Evolutionary conservation across 2,797 vertebrate species (phyloP), one percentile per base, ranked within the genome.

Genomic region (Sebastes steindachneri): DNA sequence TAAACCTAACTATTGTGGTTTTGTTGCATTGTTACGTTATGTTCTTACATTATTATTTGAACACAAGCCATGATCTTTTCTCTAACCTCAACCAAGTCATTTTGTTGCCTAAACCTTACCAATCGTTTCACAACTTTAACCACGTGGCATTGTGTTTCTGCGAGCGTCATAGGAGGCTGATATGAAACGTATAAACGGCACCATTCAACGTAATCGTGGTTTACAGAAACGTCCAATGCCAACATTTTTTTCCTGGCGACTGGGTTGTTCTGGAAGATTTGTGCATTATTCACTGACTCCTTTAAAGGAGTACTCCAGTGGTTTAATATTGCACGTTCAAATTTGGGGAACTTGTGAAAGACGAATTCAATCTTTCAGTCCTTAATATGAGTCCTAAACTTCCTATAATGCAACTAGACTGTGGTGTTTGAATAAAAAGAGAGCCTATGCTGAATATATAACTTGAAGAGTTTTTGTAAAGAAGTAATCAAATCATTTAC

Each of bases 171-270:
- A 45, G 0, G 41, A 45, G 14, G 41, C 41, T 45, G 0, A 45
- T 45, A 45, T 15, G 41, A 17, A 45, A 45, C 3, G 41, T 45
- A 17, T 45, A 45, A 45, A 45, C 37, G 0, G 0, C 14, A 0
- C 14, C 0, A 15, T 45, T 45, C 6, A 17, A 45, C 41, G 41
- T 45, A 0, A 0, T 0, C 41, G 14, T 0, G 41, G 41, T 45
- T 45, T 45, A 1, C 41, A 45, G 41, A 45, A 45, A 45, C 41
- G 0, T 45, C 41, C 41, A 45, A 45, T 45, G 5, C 37, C 37
- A 15, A 12, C 1, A 33, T 33, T 33, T 33, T 33, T 33, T 33
- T 33, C 26, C 37, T 41, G 37, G 0, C 5, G 37, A 45, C 37
- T 17, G 37, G 37, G 14, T 45, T 45, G 37, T 45, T 33, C 2